Evolutionary conservation across 2,113 vertebrate genomes (phyloP).

Genomic region (Gymnogyps californianus): DNA sequence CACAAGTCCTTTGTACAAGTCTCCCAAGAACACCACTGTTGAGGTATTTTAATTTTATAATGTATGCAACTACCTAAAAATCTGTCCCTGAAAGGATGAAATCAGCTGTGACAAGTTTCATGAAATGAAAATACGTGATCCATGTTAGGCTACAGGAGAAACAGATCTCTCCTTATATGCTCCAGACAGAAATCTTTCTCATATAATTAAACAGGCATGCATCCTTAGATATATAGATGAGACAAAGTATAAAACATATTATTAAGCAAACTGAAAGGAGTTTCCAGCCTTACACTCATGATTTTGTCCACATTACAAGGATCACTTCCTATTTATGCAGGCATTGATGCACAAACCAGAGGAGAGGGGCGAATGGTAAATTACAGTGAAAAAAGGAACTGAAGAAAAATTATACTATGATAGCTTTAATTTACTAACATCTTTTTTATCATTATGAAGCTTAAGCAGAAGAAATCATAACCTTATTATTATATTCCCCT

Average conservation of each 20-base stretch:
- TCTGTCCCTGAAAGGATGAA: background rate
- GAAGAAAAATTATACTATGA: background rate
- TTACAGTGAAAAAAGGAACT: background rate
- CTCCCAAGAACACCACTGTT: background rate
- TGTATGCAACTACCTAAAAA: background rate
- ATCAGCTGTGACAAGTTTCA: background rate
- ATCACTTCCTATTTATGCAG: background rate
- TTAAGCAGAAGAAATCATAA: background rate
- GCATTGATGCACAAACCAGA: background rate
- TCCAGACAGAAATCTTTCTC: background rate
- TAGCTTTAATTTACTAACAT: background rate
- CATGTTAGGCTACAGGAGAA: background rate
- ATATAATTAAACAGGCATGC: background rate
- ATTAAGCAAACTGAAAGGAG: background rate
- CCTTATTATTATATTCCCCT: background rate
- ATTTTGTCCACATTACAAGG: background rate
- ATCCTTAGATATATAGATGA: background rate
- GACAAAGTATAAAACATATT: background rate
- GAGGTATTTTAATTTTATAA: background rate
- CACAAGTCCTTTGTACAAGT: background rate
- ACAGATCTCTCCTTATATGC: background rate
- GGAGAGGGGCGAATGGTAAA: background rate
- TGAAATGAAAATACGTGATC: background rate
- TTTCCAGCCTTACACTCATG: background rate
- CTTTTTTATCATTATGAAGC: background rate